phyloP scores from a whole-genome alignment of 2,888 invertebrate species.

The Agapetus fuscipes region DNA sequence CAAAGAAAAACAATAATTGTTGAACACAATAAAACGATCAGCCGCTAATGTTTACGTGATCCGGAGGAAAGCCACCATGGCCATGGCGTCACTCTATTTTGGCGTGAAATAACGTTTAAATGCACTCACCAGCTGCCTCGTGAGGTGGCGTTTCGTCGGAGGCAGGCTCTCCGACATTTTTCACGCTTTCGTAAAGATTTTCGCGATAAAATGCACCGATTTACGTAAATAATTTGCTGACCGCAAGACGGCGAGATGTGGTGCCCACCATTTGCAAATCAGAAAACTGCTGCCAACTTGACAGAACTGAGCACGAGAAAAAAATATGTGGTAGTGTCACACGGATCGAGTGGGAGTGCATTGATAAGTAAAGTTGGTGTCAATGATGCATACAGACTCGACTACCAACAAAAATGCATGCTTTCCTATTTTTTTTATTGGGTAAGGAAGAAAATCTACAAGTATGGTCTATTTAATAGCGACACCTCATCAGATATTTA shows the following conservation, averaged over 20 bases:
- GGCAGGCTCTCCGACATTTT: slow-evolving; percentile 53
- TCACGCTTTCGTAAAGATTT: slow-evolving; percentile 25
- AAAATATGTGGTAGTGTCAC: too few relatives aligned
- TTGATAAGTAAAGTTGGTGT: too few relatives aligned
- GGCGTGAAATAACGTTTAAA: slow-evolving; percentile 19
- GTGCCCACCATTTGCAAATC: slow-evolving; percentile 47
- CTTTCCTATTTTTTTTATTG: too few relatives aligned
- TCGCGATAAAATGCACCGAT: slow-evolving; percentile 42
- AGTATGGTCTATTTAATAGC: too few relatives aligned
- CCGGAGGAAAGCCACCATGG: slow-evolving; percentile 54
- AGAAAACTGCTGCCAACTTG: slow-evolving; percentile 39
- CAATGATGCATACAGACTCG: too few relatives aligned
- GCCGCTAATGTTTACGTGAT: slow-evolving; percentile 48
- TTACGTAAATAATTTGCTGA: slow-evolving; percentile 51
- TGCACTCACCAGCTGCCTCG: slow-evolving; percentile 53
- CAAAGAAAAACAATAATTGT: slow-evolving; percentile 9
- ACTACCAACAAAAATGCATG: too few relatives aligned
- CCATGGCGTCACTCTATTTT: slow-evolving; percentile 49
- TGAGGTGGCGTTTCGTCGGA: slow-evolving; percentile 47
- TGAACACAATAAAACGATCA: slow-evolving; percentile 13
- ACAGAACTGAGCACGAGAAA: slow-evolving; percentile 35
- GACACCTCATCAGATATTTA: too few relatives aligned
- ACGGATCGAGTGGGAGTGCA: too few relatives aligned
- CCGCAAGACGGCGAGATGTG: slow-evolving; percentile 49
- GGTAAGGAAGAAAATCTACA: too few relatives aligned